Conservation (phyloP, 92 coral and sea anemone genomes). For the Metridium senile region DNA sequence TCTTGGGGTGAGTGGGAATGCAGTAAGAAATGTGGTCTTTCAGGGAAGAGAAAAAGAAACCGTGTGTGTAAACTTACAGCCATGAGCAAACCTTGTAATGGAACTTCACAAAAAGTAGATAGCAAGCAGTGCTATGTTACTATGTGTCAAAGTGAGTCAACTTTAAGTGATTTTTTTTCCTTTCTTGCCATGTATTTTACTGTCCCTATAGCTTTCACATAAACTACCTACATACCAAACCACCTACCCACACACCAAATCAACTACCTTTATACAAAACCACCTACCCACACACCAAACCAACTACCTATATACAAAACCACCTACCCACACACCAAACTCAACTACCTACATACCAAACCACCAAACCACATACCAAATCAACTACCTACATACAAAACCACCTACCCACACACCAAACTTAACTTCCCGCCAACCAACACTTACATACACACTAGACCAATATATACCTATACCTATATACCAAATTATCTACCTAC, state of each 20-base stretch:
- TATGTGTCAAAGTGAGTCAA: constrained; percentile 2
- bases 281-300: too few species aligned
- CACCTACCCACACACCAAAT: too few species aligned
- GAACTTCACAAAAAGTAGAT: background rate
- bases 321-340: background rate
- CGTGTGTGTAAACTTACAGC: too few species aligned
- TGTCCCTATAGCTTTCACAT: too few species aligned
- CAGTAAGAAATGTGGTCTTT: background rate
- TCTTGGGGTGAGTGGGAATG: background rate
- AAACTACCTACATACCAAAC: too few species aligned
- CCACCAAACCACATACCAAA: background rate
- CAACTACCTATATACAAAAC: too few species aligned
- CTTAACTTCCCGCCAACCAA: background rate
- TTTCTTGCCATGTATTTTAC: too few species aligned
- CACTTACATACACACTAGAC: too few species aligned
- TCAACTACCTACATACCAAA: background rate
- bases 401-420: background rate
- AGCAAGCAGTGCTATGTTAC: background rate
- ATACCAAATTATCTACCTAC: background rate
- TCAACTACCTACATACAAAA: background rate
- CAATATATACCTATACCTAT: background rate
- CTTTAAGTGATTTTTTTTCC: too few species aligned
- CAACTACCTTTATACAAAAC: too few species aligned
- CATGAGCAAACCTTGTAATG: background rate
- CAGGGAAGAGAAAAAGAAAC: too few species aligned